Percentiles rank a stretch among this genome's conserved stretches.
These are phyloP conservation scores for Pteropus rufus DNA, from an alignment of 2,797 vertebrate species.

Conservation along the genomic window DNA sequence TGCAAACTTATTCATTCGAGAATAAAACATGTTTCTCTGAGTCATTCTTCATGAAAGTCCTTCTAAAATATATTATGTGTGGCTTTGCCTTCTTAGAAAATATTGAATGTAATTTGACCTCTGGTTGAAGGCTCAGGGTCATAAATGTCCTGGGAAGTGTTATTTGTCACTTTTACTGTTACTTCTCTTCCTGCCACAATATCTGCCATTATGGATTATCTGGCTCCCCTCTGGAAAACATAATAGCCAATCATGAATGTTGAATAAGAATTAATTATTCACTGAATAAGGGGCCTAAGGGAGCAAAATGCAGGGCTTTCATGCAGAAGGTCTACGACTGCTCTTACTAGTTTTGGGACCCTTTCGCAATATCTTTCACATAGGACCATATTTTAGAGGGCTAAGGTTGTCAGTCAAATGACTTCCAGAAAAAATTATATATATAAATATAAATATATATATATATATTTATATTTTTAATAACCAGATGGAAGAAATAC, in stretches of 20 bases:
- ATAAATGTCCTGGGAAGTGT: slow-evolving; percentile 21
- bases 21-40: slow-evolving; percentile 1
- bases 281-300: neutral
- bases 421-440: neutral
- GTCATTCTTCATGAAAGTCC: neutral
- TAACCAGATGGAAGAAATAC: neutral
- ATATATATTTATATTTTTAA: neutral
- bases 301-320: neutral
- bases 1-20: slow-evolving; percentile 14
- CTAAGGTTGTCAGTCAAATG: slow-evolving; percentile 23
- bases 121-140: neutral
- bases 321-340: neutral
- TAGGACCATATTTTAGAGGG: neutral
- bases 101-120: neutral
- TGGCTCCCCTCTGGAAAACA: neutral
- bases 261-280: slow-evolving; percentile 11
- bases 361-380: neutral
- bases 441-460: neutral
- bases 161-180: neutral
- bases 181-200: slow-evolving; percentile 1
- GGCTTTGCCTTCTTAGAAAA: slow-evolving; percentile 9
- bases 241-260: neutral
- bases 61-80: neutral
- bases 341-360: neutral
- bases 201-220: neutral